phyloP scores from a whole-genome alignment of 2,113 vertebrate species.

The Ahaetulla prasina region DNA sequence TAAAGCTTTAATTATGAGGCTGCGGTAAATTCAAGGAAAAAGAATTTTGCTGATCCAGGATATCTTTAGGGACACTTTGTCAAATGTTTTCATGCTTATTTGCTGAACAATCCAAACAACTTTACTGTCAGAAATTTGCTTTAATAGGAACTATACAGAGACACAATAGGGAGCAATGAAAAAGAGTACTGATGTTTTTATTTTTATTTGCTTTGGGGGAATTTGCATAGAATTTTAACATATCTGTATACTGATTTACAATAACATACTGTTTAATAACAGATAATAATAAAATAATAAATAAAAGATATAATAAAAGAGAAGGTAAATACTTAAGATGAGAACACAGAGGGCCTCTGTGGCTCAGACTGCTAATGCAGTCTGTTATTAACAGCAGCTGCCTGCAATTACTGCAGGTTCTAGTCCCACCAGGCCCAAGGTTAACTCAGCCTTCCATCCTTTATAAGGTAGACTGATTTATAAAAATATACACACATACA shows the following conservation, averaged over 20 bases:
- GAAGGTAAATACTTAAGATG: neutral
- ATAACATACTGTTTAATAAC: neutral
- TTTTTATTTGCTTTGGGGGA: neutral
- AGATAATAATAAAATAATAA: too few species aligned
- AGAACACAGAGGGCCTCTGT: too few species aligned
- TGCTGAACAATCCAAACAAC: neutral
- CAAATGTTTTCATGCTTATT: neutral
- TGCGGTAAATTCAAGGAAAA: neutral
- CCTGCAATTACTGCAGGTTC: too few species aligned
- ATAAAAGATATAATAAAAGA: too few species aligned
- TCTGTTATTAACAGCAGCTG: too few species aligned
- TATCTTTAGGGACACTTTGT: neutral
- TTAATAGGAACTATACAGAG: neutral
- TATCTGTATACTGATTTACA: neutral
- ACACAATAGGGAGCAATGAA: neutral
- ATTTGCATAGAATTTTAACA: neutral
- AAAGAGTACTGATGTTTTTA: neutral
- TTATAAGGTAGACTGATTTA: too few species aligned
- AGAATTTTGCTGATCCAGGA: neutral
- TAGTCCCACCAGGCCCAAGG: too few species aligned
- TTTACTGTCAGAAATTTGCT: neutral
- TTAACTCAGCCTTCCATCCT: too few species aligned
- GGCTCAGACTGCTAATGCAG: too few species aligned
- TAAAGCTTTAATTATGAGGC: neutral
- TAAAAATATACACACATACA: neutral